Evolutionary conservation across 2,888 invertebrate genomes (phyloP).

Genomic region (Bimastos eiseni): DNA sequence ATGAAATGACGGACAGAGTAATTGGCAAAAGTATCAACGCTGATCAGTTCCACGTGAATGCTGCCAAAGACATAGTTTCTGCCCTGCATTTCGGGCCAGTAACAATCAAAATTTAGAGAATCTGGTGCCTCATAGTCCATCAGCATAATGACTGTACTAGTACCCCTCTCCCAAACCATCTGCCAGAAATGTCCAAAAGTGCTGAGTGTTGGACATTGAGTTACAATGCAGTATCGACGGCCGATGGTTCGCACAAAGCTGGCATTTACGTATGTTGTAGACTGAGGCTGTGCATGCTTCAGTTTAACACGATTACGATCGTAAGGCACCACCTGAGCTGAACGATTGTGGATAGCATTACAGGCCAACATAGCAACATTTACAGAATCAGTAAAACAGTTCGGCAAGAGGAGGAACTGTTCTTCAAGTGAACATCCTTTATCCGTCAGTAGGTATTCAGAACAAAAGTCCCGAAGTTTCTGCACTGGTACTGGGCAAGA

Average conservation of each 20-base stretch:
- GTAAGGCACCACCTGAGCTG: slow-evolving; percentile 40
- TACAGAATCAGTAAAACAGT: slow-evolving; percentile 30
- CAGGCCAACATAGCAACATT: slow-evolving; percentile 28
- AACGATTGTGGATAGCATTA: slow-evolving; percentile 40
- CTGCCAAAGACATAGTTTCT: neutral
- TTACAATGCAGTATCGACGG: slow-evolving; percentile 39
- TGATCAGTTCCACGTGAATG: slow-evolving; percentile 19
- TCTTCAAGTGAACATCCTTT: neutral
- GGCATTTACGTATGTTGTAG: slow-evolving; percentile 42
- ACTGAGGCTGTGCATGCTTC: neutral
- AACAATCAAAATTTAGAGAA: slow-evolving; percentile 21
- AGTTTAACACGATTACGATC: slow-evolving; percentile 42
- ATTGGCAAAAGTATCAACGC: slow-evolving; percentile 24
- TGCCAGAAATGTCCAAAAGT: slow-evolving; percentile 41
- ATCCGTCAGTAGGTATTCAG: neutral
- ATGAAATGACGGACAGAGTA: slow-evolving; percentile 27
- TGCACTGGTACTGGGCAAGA: slow-evolving; percentile 3
- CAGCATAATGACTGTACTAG: slow-evolving; percentile 40
- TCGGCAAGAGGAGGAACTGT: slow-evolving; percentile 31
- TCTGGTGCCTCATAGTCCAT: slow-evolving; percentile 29
- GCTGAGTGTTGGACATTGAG: slow-evolving; percentile 37
- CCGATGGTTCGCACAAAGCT: slow-evolving; percentile 38
- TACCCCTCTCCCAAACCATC: slow-evolving; percentile 41
- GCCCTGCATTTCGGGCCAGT: slow-evolving; percentile 33
- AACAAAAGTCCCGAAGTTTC: slow-evolving; percentile 19